phyloP scores from a whole-genome alignment of 30 jellyfish, hydroid and myxozoan species.

The Hydra vulgaris region DNA sequence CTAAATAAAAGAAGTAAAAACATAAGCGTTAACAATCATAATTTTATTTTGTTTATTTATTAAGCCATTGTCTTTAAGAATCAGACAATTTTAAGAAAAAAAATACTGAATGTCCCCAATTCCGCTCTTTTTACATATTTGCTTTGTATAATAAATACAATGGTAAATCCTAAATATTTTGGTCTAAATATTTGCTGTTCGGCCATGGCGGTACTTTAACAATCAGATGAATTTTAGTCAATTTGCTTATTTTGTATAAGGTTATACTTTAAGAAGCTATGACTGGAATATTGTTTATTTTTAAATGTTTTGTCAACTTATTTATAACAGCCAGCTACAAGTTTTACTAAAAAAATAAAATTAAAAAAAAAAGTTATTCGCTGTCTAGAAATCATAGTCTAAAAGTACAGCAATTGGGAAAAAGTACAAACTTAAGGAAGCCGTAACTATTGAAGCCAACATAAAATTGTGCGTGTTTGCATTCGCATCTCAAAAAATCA shows the following conservation, averaged over 20 bases:
- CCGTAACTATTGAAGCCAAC: not conserved
- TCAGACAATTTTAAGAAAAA: not conserved
- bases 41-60: too few species aligned
- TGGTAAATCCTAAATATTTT: not conserved
- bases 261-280: not conserved
- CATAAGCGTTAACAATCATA: too few species aligned
- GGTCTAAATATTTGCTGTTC: not conserved
- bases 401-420: not conserved
- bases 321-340: not conserved
- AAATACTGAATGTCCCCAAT: not conserved
- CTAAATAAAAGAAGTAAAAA: too few species aligned
- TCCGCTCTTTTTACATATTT: not conserved
- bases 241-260: not conserved
- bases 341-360: not conserved
- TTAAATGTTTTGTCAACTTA: not conserved
- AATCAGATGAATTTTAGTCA: not conserved
- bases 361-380: not conserved
- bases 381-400: not conserved
- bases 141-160: not conserved
- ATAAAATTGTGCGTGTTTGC: too few species aligned
- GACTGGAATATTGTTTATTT: not conserved
- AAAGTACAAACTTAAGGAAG: not conserved
- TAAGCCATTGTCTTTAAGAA: not conserved
- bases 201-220: not conserved
- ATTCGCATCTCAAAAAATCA: too few species aligned